Conservation (phyloP, 2,797 vertebrate species). For the Euthynnus affinis region DNA sequence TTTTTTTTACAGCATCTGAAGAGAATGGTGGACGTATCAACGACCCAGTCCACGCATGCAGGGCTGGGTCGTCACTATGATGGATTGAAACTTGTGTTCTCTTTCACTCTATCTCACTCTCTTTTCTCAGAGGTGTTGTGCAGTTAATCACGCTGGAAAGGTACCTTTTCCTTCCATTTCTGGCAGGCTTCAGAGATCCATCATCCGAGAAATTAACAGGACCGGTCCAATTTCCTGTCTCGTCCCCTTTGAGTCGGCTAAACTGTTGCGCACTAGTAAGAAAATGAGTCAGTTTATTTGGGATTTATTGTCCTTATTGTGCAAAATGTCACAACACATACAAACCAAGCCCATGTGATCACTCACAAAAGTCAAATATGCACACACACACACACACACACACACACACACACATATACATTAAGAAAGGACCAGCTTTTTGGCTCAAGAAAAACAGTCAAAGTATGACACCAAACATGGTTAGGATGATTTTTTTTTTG, state of each 20-base stretch:
- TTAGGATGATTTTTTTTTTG: constrained; percentile 34
- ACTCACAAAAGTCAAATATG: constrained; percentile 54
- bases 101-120: constrained; percentile 71
- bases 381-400: constrained; percentile 47
- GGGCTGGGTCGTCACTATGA: constrained; percentile 68
- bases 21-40: constrained; percentile 52
- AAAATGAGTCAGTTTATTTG: constrained; percentile 96
- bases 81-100: constrained; percentile 61
- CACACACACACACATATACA: constrained; percentile 47
- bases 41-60: constrained; percentile 84
- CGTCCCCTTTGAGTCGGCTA: constrained; percentile 98
- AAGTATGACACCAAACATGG: constrained; percentile 57
- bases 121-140: constrained; percentile 83
- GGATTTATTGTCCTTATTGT: constrained; percentile 70
- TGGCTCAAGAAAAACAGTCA: constrained; percentile 63
- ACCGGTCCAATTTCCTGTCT: constrained; percentile 98
- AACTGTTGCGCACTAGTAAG: constrained; percentile 98
- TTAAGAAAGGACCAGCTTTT: constrained; percentile 52
- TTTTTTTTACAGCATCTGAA: constrained; percentile 62
- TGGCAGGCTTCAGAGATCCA: constrained; percentile 93
- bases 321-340: constrained; percentile 67
- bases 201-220: constrained; percentile 97
- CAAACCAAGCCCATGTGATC: constrained; percentile 51
- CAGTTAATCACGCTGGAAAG: constrained; percentile 83
- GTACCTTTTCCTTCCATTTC: constrained; percentile 98